Percentiles rank a stretch among this genome's conserved stretches.
Conservation (phyloP, 2,797 vertebrate species). For the Bradypodion ventrale region DNA sequence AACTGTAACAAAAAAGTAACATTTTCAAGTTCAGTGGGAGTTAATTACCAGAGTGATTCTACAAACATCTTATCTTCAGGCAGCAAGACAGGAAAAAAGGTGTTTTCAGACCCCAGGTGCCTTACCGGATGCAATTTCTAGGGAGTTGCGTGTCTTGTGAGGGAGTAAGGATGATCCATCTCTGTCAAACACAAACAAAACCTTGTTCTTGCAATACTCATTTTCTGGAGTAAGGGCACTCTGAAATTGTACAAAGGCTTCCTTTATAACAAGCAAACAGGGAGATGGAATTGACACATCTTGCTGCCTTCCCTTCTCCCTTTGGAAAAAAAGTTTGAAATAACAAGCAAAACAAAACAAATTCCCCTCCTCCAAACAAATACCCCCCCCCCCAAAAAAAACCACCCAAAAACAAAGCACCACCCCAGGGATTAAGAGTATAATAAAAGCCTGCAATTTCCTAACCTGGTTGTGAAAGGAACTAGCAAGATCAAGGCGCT, state of each 20-base stretch:
- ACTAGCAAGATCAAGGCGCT: background rate
- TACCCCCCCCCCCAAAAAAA: too few relatives aligned
- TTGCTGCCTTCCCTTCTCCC: background rate
- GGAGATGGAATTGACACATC: background rate
- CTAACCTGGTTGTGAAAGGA: background rate
- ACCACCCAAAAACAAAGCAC: too few relatives aligned
- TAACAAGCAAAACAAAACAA: background rate
- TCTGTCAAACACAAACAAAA: background rate
- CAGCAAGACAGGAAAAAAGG: background rate
- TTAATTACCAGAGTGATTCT: background rate
- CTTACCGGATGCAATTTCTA: background rate
- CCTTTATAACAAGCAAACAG: background rate
- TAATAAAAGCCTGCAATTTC: background rate
- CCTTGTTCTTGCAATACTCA: background rate
- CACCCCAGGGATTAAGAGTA: background rate
- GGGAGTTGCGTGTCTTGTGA: background rate
- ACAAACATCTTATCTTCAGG: background rate
- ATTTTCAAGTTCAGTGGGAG: too few relatives aligned
- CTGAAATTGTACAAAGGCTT: background rate
- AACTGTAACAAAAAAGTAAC: too few relatives aligned
- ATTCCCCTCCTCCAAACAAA: too few relatives aligned
- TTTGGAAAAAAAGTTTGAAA: background rate
- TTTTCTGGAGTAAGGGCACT: background rate
- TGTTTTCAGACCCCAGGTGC: background rate
- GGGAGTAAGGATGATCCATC: background rate